These are phyloP conservation scores for Neodon shergylaensis DNA, from an alignment of 2,113 vertebrate species.

Conservation along the genomic window DNA sequence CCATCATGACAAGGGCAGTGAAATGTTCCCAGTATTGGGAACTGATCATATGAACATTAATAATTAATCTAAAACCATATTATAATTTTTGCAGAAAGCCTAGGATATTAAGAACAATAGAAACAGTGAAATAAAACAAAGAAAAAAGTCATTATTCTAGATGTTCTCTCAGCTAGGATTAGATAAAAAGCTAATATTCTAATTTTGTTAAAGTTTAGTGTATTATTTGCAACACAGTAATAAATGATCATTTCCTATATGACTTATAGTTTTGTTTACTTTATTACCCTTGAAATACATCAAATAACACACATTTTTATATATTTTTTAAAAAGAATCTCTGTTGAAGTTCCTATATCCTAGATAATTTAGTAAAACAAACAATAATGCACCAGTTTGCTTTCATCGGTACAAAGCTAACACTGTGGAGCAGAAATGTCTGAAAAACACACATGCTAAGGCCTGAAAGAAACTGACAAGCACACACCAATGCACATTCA, in stretches of 20 bases:
- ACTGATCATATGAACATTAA: background rate
- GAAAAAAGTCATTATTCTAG: background rate
- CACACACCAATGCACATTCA: background rate
- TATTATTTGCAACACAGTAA: background rate
- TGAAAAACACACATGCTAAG: background rate
- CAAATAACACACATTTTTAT: background rate
- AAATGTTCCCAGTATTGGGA: slow-evolving; percentile 35
- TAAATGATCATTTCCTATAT: background rate
- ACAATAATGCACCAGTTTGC: background rate
- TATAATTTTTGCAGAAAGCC: slow-evolving; percentile 12
- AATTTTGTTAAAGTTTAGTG: background rate
- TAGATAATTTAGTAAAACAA: background rate
- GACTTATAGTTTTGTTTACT: background rate
- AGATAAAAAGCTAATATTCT: background rate
- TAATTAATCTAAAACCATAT: slow-evolving; percentile 3
- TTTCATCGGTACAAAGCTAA: background rate
- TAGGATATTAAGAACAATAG: background rate
- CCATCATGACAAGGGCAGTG: slow-evolving; percentile 39
- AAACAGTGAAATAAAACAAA: background rate
- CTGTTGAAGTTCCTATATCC: background rate
- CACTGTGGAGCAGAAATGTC: background rate
- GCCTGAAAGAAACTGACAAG: background rate
- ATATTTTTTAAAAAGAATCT: background rate
- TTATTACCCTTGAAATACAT: background rate
- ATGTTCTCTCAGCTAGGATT: background rate